Evolutionary conservation across 2,113 vertebrate species (phyloP).

Genomic region (Xerus inauris): DNA sequence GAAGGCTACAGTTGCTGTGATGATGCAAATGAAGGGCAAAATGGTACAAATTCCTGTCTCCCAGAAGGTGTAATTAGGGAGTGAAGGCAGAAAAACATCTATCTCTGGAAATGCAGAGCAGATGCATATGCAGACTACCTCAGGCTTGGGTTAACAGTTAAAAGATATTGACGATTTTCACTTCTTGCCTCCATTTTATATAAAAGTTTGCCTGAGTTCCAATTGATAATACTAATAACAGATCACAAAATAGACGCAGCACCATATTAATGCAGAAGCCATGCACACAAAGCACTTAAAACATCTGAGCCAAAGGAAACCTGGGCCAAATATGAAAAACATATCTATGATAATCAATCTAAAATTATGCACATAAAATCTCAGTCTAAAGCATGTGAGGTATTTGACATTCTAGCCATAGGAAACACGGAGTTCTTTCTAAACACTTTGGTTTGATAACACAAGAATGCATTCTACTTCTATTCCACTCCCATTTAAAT

Average conservation of each 20-base stretch:
- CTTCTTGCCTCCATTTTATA: constrained; percentile 69
- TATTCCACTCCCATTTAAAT: constrained; percentile 37
- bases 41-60: constrained; percentile 77
- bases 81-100: constrained; percentile 69
- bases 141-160: constrained; percentile 77
- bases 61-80: constrained; percentile 81
- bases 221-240: constrained; percentile 79
- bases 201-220: constrained; percentile 76
- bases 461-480: constrained; percentile 55
- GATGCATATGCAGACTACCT: constrained; percentile 71
- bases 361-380: constrained; percentile 80
- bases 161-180: constrained; percentile 74
- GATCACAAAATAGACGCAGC: constrained; percentile 76
- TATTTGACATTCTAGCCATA: constrained; percentile 74
- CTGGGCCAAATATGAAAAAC: constrained; percentile 62
- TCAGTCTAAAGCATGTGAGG: constrained; percentile 68
- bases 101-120: constrained; percentile 67
- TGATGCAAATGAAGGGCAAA: constrained; percentile 83
- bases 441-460: constrained; percentile 62
- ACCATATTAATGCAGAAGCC: constrained; percentile 67
- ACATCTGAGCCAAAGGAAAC: constrained; percentile 69
- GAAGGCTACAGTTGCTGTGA: constrained; percentile 77
- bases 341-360: constrained; percentile 73
- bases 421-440: constrained; percentile 61
- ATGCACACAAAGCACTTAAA: constrained; percentile 67